Evolutionary conservation across 2,888 invertebrate species (phyloP), one percentile per base, ranked within the genome.

Genomic region (Trichogramma evanescens): DNA sequence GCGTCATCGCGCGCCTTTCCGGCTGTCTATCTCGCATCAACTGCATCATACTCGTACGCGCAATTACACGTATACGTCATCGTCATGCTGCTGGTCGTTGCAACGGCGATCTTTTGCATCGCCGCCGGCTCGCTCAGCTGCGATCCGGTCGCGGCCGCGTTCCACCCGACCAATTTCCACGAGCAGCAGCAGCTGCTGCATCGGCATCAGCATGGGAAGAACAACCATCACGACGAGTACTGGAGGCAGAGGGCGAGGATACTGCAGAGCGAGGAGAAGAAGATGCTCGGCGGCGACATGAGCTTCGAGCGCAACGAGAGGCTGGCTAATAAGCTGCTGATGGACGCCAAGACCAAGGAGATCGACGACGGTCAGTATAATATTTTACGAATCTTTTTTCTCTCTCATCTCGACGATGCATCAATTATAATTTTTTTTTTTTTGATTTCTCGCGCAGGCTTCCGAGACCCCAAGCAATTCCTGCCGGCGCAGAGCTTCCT

Each of bases 401-500:
- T 26, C 26, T 26, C 26, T 2, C 26, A 26, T 26, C 26, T 26
- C 26, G 26, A 3, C 26, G 26, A 26, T 26, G 3, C 0, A 26
- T 2, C 26, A 26, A 26, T 26, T 26, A 2, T 0, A 26, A 26
- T 2, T 26, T 2, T 45, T 9, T 71, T 59, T 46, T 39, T 56
- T 44, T 46, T 52, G 13, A 13, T 13, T 13, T 13, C 13, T 26
- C 26, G 3, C 26, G 26, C 42, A 62, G 62, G 54, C 26, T 41
- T 52, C 5, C 4, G 6, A 2, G 10, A 59, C 13, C 54, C 26
- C 79, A 9, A 74, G 72, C 63, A 77, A 74, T 90, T 85, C 72
- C 81, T 84, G 49, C 85, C 89, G 2, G 82, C 87, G 0, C 80
- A 80, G 39, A 88, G 88, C 71, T 87, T 88, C 68, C 85, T 90